These are phyloP conservation scores for Corydoras sp. DNA, from an alignment of 2,113 vertebrate genomes.

Conservation along the genomic window DNA sequence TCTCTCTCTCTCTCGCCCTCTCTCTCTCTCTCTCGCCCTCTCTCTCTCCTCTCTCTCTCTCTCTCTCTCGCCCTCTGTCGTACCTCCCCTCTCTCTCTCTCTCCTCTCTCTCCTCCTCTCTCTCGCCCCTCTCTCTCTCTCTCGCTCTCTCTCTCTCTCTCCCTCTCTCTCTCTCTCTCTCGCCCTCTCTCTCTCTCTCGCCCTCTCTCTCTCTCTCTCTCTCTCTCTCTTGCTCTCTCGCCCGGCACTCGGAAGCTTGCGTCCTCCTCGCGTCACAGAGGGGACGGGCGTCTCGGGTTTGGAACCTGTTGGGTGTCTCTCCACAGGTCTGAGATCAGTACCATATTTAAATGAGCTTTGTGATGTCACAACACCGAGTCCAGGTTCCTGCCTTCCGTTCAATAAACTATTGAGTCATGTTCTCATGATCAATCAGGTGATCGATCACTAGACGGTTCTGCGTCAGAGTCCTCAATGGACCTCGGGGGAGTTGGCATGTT, in stretches of 20 bases:
- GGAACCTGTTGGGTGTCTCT: too few species aligned
- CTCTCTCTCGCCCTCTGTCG: conserved; percentile 17
- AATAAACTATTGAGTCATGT: too few species aligned
- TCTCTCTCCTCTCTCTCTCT: conserved; percentile 47
- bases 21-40: conserved; percentile 7
- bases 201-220: conserved; percentile 12
- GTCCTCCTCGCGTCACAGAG: too few species aligned
- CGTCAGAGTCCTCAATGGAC: too few species aligned
- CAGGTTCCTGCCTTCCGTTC: too few species aligned
- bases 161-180: conserved; percentile 41
- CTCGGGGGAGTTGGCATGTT: too few species aligned
- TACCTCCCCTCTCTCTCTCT: conserved; percentile 46
- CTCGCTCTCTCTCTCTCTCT: conserved; percentile 45
- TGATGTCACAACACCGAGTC: too few species aligned
- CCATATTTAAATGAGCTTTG: too few species aligned
- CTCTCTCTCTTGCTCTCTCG: not conserved
- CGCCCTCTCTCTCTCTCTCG: conserved; percentile 36
- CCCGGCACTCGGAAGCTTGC: conserved; percentile 56
- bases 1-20: conserved; percentile 20
- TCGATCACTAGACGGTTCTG: too few species aligned
- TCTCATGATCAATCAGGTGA: too few species aligned
- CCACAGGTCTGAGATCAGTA: too few species aligned
- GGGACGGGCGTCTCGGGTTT: too few species aligned
- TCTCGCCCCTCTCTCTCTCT: not conserved
- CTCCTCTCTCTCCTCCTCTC: conserved; percentile 31